Percentiles rank a stretch among this genome's conserved stretches.
Conservation (phyloP, 2,888 invertebrate genomes). For the Allygus modestus region DNA sequence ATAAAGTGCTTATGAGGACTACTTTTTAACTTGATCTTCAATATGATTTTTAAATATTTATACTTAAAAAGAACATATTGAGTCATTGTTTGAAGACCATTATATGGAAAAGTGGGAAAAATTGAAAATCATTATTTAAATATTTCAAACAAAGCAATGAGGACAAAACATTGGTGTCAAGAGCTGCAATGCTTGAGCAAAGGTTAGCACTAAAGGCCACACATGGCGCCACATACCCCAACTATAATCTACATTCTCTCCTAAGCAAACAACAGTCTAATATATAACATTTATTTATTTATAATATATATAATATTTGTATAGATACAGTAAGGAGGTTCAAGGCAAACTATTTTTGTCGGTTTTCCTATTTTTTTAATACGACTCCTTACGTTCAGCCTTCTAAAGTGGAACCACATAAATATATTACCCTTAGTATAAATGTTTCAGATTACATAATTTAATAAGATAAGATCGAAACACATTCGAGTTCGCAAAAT, state of each 20-base stretch:
- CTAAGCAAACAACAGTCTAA: constrained; percentile 64
- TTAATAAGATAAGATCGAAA: constrained; percentile 56
- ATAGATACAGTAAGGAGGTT: constrained; percentile 61
- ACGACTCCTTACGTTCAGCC: constrained; percentile 60
- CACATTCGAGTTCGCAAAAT: constrained; percentile 54
- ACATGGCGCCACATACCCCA: constrained; percentile 57
- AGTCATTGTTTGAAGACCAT: too few relatives aligned
- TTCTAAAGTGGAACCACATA: constrained; percentile 63
- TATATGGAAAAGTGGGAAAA: too few relatives aligned
- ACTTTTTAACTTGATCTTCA: too few relatives aligned
- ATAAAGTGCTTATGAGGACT: too few relatives aligned
- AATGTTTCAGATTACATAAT: constrained; percentile 60
- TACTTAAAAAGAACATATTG: too few relatives aligned
- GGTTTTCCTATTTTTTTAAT: constrained; percentile 59
- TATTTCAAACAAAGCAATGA: too few relatives aligned
- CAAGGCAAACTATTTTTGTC: constrained; percentile 62
- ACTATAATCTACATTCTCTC: constrained; percentile 43
- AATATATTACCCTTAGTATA: constrained; percentile 60
- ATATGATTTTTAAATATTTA: too few relatives aligned
- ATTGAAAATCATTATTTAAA: too few relatives aligned
- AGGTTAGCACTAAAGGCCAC: constrained; percentile 56
- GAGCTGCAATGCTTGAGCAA: constrained; percentile 33
- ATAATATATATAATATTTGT: constrained; percentile 63
- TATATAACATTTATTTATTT: constrained; percentile 62
- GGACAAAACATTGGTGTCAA: background rate